Evolutionary conservation across 2,888 invertebrate genomes (phyloP).

Genomic region (Carabus problematicus): DNA sequence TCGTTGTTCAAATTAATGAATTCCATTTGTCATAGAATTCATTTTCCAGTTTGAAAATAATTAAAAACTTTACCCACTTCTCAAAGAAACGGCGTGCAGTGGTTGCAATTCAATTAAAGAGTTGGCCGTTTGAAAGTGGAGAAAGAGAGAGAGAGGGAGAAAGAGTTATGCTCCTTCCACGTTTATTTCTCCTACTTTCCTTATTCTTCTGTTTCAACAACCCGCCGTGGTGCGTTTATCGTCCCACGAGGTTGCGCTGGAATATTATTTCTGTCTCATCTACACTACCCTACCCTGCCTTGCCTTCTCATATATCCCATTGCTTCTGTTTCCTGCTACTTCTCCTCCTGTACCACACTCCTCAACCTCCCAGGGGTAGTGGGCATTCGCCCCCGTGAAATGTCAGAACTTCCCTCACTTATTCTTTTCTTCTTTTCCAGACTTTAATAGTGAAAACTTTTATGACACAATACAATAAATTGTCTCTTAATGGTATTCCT

Average conservation of each 20-base stretch:
- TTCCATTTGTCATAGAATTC: constrained; percentile 56
- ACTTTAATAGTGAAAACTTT: constrained; percentile 46
- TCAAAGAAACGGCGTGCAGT: constrained; percentile 58
- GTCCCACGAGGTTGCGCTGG: constrained; percentile 10
- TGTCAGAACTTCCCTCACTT: constrained; percentile 54
- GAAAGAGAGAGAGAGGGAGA: no score
- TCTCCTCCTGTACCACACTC: not conserved
- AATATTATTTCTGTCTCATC: no score
- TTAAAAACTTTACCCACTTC: constrained; percentile 58
- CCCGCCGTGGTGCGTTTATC: constrained; percentile 26
- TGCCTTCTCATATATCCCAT: not conserved
- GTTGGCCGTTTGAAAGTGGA: constrained; percentile 47
- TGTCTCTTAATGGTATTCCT: constrained; percentile 43
- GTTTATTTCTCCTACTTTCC: not conserved
- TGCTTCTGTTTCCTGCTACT: not conserved
- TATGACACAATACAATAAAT: constrained; percentile 44
- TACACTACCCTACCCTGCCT: not conserved
- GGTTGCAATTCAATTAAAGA: constrained; percentile 59
- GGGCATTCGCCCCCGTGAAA: constrained; percentile 45
- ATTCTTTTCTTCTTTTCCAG: constrained; percentile 50
- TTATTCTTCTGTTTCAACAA: no score
- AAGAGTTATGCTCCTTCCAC: not conserved
- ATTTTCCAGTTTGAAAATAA: constrained; percentile 58
- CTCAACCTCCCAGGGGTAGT: not conserved
- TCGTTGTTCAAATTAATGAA: constrained; percentile 55